phyloP scores from a whole-genome alignment of 2,113 vertebrate genomes.

The Tenrec ecaudatus region DNA sequence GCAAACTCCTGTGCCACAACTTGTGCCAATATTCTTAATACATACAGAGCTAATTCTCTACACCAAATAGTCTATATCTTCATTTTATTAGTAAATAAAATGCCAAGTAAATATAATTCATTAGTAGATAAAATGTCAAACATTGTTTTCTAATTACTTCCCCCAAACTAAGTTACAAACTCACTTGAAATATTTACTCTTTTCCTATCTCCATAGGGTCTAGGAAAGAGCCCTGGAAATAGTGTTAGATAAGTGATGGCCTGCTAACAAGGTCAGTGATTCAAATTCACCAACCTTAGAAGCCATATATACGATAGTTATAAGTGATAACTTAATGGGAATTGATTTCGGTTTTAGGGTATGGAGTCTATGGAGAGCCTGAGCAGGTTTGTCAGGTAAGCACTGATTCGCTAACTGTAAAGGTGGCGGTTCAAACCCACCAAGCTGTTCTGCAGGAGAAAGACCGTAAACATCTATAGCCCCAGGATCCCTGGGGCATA shows the following conservation, averaged over 20 bases:
- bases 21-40: conserved; percentile 27
- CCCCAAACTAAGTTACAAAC: neutral
- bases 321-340: neutral
- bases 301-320: neutral
- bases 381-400: too few relatives aligned
- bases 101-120: too few relatives aligned
- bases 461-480: too few relatives aligned
- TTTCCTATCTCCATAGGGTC: neutral
- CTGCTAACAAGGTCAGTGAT: too few relatives aligned
- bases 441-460: too few relatives aligned
- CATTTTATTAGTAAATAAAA: too few relatives aligned
- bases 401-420: neutral
- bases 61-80: neutral
- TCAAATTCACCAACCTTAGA: too few relatives aligned
- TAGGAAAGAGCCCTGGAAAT: too few relatives aligned
- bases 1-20: neutral
- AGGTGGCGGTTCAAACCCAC: neutral
- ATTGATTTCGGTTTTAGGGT: too few relatives aligned
- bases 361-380: too few relatives aligned
- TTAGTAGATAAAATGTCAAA: neutral
- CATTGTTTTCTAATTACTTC: conserved; percentile 30
- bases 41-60: neutral
- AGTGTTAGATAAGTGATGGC: too few relatives aligned
- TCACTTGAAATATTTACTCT: conserved; percentile 11
- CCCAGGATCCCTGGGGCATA: too few relatives aligned